Evolutionary conservation across 2,888 invertebrate genomes (phyloP).

Genomic region (Tipula lateralis): DNA sequence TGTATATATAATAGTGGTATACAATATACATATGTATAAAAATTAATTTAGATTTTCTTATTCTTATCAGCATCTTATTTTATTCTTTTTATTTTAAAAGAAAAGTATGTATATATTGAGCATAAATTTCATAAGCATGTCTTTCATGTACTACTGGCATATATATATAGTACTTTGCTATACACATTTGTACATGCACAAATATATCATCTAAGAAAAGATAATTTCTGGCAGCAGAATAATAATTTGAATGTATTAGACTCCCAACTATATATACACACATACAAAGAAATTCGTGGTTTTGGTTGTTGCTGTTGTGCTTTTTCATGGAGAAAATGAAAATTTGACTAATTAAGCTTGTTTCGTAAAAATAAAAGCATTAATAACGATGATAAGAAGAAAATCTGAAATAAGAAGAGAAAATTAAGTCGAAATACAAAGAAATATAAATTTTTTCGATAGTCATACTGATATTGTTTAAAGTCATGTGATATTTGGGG

Average conservation of each 20-base stretch:
- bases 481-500: too few relatives aligned
- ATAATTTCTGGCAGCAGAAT: neutral
- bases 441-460: too few relatives aligned
- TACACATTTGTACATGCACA: neutral
- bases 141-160: neutral
- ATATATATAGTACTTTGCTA: too few relatives aligned
- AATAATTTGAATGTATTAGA: neutral
- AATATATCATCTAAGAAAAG: neutral
- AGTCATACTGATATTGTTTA: too few relatives aligned
- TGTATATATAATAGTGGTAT: neutral
- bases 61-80: neutral
- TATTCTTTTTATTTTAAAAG: conserved; percentile 3
- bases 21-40: neutral
- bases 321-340: neutral
- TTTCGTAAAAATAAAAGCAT: neutral
- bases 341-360: neutral
- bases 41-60: neutral
- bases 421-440: neutral
- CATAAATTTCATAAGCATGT: neutral
- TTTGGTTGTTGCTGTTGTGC: neutral
- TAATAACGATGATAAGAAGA: neutral
- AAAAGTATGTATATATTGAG: neutral
- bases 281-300: neutral
- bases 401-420: neutral
- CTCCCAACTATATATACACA: neutral